phyloP scores from a whole-genome alignment of 1,140 invertebrate genomes.

The Aphis craccivora region DNA sequence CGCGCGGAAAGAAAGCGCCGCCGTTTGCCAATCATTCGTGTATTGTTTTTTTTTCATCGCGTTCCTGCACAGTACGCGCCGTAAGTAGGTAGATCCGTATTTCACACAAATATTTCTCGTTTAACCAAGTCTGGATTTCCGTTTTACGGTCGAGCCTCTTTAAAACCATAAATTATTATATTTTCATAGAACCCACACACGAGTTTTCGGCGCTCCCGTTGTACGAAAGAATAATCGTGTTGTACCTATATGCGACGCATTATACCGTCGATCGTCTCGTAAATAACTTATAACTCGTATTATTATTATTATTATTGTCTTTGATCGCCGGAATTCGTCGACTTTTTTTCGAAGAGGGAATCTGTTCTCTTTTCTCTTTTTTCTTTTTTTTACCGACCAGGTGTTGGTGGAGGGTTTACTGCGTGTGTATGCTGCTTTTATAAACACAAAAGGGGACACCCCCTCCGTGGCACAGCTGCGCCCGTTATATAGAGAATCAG shows the following conservation, averaged over 20 bases:
- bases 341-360: background rate
- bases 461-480: constrained; percentile 18
- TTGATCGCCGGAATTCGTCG: background rate
- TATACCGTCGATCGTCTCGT: background rate
- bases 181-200: background rate
- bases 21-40: background rate
- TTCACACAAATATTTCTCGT: background rate
- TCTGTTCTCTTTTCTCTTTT: background rate
- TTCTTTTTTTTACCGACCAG: background rate
- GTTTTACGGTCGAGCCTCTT: background rate
- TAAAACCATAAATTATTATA: no score
- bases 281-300: background rate
- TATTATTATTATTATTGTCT: background rate
- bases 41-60: background rate
- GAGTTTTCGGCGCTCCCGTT: background rate
- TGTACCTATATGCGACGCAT: background rate
- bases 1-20: background rate
- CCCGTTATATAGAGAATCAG: background rate
- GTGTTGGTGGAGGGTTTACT: constrained; percentile 13
- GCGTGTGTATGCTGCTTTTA: background rate
- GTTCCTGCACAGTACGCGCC: background rate
- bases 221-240: no score
- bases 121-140: background rate
- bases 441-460: background rate
- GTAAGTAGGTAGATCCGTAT: no score